A percentile compares a stretch with the other conserved stretches of the same genome.
Evolutionary conservation across 2,888 invertebrate species (phyloP).

Genomic region (Tortrix viridana): DNA sequence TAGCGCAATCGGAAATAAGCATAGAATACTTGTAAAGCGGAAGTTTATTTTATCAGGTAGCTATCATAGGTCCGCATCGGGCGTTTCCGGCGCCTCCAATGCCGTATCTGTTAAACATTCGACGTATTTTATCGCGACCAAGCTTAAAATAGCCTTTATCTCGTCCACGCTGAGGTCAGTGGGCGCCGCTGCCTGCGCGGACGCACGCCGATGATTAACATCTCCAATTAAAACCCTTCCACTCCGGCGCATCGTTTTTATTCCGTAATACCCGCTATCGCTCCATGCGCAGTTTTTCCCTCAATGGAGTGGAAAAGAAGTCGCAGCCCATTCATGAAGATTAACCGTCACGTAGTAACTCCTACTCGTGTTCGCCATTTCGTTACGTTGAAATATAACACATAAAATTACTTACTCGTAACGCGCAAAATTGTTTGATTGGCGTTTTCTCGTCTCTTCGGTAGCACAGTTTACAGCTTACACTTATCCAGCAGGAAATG

Average conservation of each 20-base stretch:
- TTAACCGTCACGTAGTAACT: constrained; percentile 33
- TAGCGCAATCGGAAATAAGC: constrained; percentile 27
- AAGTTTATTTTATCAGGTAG: constrained; percentile 48
- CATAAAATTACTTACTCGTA: constrained; percentile 10
- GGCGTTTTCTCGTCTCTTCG: constrained; percentile 27
- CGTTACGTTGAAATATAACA: constrained; percentile 16
- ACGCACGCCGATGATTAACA: constrained; percentile 69
- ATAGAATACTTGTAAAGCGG: constrained; percentile 41
- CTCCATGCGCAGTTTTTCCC: constrained; percentile 37
- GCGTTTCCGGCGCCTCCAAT: constrained; percentile 73
- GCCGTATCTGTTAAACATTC: constrained; percentile 71
- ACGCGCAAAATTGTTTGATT: constrained; percentile 9
- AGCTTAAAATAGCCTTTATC: constrained; percentile 81
- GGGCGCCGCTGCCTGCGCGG: constrained; percentile 64
- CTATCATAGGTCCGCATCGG: constrained; percentile 56
- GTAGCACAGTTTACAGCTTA: constrained; percentile 44
- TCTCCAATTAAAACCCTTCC: constrained; percentile 65
- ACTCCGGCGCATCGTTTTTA: constrained; percentile 56
- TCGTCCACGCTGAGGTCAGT: constrained; percentile 79
- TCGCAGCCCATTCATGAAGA: constrained; percentile 38
- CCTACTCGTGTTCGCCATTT: constrained; percentile 35
- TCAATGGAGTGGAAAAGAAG: constrained; percentile 39
- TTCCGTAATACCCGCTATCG: constrained; percentile 53
- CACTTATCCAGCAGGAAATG: constrained; percentile 48
- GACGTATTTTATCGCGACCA: constrained; percentile 73